Percentiles rank a stretch among this genome's conserved stretches.
Conservation (phyloP, 2,113 vertebrate genomes). For the Oncorhynchus gorbuscha region DNA sequence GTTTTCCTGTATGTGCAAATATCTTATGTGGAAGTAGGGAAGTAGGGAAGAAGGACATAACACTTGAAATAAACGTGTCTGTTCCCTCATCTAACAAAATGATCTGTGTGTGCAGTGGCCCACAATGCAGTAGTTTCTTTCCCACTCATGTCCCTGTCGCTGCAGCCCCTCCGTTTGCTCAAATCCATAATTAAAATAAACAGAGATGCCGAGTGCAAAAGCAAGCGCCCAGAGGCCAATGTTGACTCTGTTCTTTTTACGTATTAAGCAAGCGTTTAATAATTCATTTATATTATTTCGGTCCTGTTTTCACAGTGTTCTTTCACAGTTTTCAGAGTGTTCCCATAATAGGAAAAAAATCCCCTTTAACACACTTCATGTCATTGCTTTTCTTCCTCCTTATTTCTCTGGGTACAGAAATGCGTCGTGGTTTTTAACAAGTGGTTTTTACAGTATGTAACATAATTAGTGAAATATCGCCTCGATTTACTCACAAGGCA, state of each 20-base stretch:
- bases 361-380: constrained; percentile 42
- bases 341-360: constrained; percentile 32
- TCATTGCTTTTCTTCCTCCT: constrained; percentile 32
- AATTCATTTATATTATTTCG: constrained; percentile 39
- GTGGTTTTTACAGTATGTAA: constrained; percentile 19
- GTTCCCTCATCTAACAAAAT: constrained; percentile 9
- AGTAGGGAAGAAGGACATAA: background rate
- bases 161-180: background rate
- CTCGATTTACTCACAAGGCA: constrained; percentile 45
- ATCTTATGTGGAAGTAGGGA: background rate
- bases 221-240: constrained; percentile 55
- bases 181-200: constrained; percentile 65
- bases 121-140: background rate
- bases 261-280: constrained; percentile 61
- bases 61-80: background rate
- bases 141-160: constrained; percentile 25
- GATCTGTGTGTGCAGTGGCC: background rate
- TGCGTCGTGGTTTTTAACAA: constrained; percentile 40
- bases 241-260: constrained; percentile 46
- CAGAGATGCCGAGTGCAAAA: constrained; percentile 51
- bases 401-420: constrained; percentile 51
- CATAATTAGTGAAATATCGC: constrained; percentile 47
- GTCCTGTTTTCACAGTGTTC: constrained; percentile 26
- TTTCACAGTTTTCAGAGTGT: constrained; percentile 44
- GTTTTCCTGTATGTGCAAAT: background rate